Percentiles rank a stretch among this genome's conserved stretches.
Conservation (phyloP, 2,888 invertebrate genomes). For the Drosophila paranaensis region DNA sequence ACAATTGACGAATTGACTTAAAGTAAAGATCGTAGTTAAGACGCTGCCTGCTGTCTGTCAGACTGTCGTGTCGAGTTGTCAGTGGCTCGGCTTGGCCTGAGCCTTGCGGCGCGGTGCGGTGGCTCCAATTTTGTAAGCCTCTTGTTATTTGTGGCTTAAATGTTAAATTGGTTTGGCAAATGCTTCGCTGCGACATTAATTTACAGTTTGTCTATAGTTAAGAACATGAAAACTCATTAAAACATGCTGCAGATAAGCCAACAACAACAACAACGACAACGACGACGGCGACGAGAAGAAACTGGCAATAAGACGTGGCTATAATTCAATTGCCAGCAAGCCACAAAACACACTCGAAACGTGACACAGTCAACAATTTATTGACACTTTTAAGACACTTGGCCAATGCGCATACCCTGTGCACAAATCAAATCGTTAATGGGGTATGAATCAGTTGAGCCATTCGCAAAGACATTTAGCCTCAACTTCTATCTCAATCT, state of each 20-base stretch:
- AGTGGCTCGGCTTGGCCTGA: constrained; percentile 18
- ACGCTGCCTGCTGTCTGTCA: constrained; percentile 8
- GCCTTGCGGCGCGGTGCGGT: constrained; percentile 38
- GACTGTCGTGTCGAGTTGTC: constrained; percentile 13
- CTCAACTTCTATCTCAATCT: too few species aligned
- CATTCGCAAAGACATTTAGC: too few species aligned
- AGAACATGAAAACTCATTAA: constrained; percentile 68
- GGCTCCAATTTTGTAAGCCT: constrained; percentile 36
- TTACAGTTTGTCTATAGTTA: constrained; percentile 69
- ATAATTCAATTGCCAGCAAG: constrained; percentile 53
- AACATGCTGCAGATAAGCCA: constrained; percentile 56
- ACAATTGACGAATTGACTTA: constrained; percentile 71
- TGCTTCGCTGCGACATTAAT: constrained; percentile 66
- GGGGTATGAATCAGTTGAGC: background rate
- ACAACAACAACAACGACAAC: constrained; percentile 8
- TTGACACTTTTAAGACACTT: constrained; percentile 60
- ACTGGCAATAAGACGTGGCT: constrained; percentile 46
- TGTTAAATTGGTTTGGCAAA: constrained; percentile 61
- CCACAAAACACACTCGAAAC: constrained; percentile 36
- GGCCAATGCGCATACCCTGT: constrained; percentile 53
- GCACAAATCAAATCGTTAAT: background rate
- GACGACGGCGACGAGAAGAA: constrained; percentile 7
- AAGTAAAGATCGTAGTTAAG: constrained; percentile 12
- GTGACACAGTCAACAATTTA: constrained; percentile 62
- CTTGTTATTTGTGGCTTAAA: constrained; percentile 43